Evolutionary conservation across 92 coral and sea anemone species (phyloP).

Genomic region (Virgularia gustaviana): DNA sequence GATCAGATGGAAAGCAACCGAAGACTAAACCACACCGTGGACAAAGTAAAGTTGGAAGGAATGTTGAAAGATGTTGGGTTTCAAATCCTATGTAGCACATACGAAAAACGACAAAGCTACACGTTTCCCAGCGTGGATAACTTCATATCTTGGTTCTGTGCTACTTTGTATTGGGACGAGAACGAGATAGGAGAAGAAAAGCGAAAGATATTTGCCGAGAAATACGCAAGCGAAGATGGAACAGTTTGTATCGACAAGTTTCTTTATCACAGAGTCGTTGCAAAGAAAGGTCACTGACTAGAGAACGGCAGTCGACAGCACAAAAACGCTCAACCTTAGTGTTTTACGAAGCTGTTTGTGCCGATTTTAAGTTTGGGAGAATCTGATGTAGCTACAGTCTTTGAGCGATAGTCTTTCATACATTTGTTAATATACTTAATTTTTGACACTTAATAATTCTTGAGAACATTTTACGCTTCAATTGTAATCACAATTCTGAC

Average conservation of each 20-base stretch:
- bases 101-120: neutral
- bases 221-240: too few relatives aligned
- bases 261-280: conserved; percentile 2
- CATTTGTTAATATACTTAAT: too few relatives aligned
- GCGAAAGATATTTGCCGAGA: neutral
- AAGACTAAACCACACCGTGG: neutral
- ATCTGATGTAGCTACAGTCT: too few relatives aligned
- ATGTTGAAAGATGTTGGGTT: neutral
- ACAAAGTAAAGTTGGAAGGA: neutral
- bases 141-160: neutral
- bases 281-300: neutral
- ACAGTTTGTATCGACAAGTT: neutral
- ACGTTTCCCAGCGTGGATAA: neutral
- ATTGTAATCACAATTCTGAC: too few relatives aligned
- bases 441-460: too few relatives aligned
- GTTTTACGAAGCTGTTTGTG: too few relatives aligned
- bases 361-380: too few relatives aligned
- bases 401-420: too few relatives aligned
- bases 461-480: too few relatives aligned
- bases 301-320: too few relatives aligned
- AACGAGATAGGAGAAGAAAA: neutral
- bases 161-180: conserved; percentile 1
- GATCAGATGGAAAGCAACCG: neutral
- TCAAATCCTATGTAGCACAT: neutral
- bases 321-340: too few relatives aligned